A percentile compares a stretch with the other conserved stretches of the same genome.
phyloP scores from a whole-genome alignment of 1,140 invertebrate genomes.

The Drosophila cardini region DNA sequence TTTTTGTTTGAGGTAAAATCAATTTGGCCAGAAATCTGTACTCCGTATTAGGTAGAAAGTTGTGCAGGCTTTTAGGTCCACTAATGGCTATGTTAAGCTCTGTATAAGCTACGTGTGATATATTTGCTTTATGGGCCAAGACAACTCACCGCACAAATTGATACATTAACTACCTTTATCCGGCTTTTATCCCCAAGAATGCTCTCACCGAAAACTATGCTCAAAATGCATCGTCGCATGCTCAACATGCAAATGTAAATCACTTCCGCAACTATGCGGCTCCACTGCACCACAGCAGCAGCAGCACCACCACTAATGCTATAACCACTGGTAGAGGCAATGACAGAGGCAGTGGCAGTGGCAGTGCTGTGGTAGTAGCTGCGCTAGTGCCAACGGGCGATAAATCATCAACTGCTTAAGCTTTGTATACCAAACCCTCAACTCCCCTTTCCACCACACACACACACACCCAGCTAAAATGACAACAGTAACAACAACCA shows the following conservation, averaged over 20 bases:
- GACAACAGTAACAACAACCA: slow-evolving; percentile 23
- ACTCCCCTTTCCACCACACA: background rate
- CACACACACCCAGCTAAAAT: background rate
- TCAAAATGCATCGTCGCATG: slow-evolving; percentile 73
- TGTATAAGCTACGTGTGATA: slow-evolving; percentile 21
- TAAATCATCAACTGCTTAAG: slow-evolving; percentile 81
- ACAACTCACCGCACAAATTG: slow-evolving; percentile 52
- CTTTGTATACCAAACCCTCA: slow-evolving; percentile 49
- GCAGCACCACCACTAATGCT: slow-evolving; percentile 33
- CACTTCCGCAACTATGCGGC: slow-evolving; percentile 59
- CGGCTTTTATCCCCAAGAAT: slow-evolving; percentile 68
- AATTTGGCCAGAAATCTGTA: background rate
- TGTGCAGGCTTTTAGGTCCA: background rate
- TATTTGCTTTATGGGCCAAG: slow-evolving; percentile 17
- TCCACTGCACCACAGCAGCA: slow-evolving; percentile 26
- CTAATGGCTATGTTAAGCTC: slow-evolving; percentile 27
- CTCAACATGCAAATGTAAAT: slow-evolving; percentile 78
- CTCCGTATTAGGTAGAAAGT: background rate
- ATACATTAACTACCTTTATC: slow-evolving; percentile 82
- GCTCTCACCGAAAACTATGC: slow-evolving; percentile 66
- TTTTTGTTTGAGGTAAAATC: background rate
- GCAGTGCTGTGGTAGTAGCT: slow-evolving; percentile 43
- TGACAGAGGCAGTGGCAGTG: slow-evolving; percentile 34
- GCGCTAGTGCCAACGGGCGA: slow-evolving; percentile 65
- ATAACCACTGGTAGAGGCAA: slow-evolving; percentile 47